Evolutionary conservation across 92 coral and sea anemone genomes (phyloP).

Genomic region (Porites cylindrica): DNA sequence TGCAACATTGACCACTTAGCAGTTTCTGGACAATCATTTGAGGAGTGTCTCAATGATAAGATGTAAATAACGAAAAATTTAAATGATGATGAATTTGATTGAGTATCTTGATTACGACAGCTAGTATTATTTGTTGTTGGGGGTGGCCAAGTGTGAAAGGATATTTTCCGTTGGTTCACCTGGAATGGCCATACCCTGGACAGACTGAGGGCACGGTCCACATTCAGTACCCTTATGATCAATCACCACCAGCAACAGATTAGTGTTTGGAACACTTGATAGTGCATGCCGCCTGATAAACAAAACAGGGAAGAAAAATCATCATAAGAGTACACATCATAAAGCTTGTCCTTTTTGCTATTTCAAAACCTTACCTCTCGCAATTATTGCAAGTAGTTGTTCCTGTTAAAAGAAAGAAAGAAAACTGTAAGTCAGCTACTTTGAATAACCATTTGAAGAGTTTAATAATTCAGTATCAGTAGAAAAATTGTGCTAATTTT

Average conservation of each 20-base stretch:
- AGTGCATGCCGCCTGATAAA: constrained; percentile 64
- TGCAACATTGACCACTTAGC: too few species aligned
- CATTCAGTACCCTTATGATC: constrained; percentile 36
- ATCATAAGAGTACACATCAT: not conserved
- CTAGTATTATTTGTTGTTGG: not conserved
- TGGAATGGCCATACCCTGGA: constrained; percentile 64
- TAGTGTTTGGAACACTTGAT: constrained; percentile 80
- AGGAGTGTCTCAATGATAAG: too few species aligned
- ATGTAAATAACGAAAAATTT: too few species aligned
- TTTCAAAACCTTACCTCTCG: not conserved
- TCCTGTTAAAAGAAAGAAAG: constrained; percentile 23
- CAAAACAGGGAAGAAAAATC: not conserved
- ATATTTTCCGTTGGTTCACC: constrained; percentile 89
- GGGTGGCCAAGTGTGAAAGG: constrained; percentile 62
- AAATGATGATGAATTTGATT: too few species aligned
- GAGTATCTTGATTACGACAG: too few species aligned
- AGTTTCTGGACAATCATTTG: too few species aligned
- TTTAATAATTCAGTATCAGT: too few species aligned
- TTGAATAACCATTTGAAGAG: too few species aligned
- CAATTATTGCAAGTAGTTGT: constrained; percentile 19
- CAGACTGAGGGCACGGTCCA: constrained; percentile 67
- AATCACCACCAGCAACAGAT: constrained; percentile 84
- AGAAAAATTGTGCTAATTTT: not conserved
- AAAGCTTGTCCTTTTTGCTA: not conserved
- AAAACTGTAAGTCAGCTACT: not conserved